Conservation (phyloP, 2,797 vertebrate genomes). For the Danio jaintianensis region DNA sequence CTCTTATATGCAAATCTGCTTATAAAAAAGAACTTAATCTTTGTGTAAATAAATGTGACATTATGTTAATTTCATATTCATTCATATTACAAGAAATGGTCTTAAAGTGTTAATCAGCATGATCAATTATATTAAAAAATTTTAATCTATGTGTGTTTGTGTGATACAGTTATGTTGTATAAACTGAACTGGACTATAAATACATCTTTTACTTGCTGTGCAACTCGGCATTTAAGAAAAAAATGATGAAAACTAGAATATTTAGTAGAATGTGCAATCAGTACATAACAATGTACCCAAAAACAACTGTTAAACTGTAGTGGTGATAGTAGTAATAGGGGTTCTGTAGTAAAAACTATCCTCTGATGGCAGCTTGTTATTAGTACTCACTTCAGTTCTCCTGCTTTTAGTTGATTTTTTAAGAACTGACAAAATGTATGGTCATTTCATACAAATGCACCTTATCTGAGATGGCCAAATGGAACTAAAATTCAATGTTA, state of each 20-base stretch:
- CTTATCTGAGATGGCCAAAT: neutral
- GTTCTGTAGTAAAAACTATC: slow-evolving; percentile 17
- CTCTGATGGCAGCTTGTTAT: neutral
- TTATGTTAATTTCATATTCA: slow-evolving; percentile 14
- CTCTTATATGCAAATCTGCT: slow-evolving; percentile 21
- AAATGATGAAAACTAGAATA: neutral
- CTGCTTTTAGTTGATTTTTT: neutral
- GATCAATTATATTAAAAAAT: neutral
- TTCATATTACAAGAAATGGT: neutral
- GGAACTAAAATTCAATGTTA: neutral
- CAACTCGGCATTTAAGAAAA: neutral
- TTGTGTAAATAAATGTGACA: slow-evolving; percentile 12
- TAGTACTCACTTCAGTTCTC: neutral
- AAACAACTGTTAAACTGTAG: neutral
- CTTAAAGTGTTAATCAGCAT: slow-evolving; percentile 11
- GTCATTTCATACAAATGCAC: slow-evolving; percentile 14
- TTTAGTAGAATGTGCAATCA: slow-evolving; percentile 15
- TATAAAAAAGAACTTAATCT: neutral
- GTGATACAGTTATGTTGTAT: neutral
- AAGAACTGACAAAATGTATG: neutral
- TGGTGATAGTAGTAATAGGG: neutral
- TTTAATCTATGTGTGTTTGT: neutral
- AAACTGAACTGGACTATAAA: slow-evolving; percentile 10
- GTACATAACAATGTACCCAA: neutral
- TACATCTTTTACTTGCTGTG: neutral